A percentile compares a stretch with the other conserved stretches of the same genome.
Conservation (phyloP, 2,797 vertebrate species). For the Natrix natrix region DNA sequence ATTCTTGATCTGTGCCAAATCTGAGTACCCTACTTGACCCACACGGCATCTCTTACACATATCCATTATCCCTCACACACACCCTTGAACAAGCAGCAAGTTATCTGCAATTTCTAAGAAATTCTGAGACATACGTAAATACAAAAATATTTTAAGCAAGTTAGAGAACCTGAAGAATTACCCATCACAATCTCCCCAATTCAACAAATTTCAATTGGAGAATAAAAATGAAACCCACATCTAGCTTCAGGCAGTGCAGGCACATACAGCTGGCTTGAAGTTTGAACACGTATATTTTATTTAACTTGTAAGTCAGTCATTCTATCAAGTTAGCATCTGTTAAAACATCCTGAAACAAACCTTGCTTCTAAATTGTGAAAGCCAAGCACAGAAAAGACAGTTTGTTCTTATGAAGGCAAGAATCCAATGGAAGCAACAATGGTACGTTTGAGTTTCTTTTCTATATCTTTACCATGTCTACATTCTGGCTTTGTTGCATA, state of each 20-base stretch:
- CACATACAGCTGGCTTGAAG: not conserved
- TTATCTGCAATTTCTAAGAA: not conserved
- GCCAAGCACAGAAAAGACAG: not conserved
- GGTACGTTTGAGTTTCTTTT: not conserved
- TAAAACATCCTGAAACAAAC: not conserved
- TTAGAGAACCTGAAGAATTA: not conserved
- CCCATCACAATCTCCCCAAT: not conserved
- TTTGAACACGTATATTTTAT: not conserved
- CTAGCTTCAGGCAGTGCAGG: not conserved
- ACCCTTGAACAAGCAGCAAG: not conserved
- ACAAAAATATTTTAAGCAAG: not conserved
- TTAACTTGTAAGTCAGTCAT: not conserved
- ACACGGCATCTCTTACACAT: not conserved
- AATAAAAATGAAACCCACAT: not conserved
- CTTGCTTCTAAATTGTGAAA: accelerated
- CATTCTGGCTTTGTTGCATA: not conserved
- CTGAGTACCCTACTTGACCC: not conserved
- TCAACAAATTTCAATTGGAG: not conserved
- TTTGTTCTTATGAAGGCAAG: not conserved
- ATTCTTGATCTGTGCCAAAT: not conserved
- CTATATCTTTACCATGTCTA: accelerated
- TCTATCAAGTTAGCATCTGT: not conserved
- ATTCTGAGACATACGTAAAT: not conserved
- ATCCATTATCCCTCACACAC: not conserved
- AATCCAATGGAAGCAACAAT: accelerated